Base-by-base conservation (phyloP, 2,888 invertebrate species). In the Zygaena filipendulae region DNA sequence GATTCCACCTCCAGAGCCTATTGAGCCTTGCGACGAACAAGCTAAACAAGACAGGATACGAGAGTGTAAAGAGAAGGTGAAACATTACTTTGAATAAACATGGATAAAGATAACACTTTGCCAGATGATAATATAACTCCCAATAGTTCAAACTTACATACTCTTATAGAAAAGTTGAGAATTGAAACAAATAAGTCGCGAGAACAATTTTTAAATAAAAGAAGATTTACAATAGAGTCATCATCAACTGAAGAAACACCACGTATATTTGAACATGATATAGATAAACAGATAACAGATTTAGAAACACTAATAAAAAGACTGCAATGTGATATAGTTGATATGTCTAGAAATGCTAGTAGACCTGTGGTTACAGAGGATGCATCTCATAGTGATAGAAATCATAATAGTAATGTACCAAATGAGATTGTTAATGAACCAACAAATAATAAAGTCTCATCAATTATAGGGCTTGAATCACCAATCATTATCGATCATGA, bases 231-330 rank as follows among this genome's bases (percentile, higher is more conserved):
- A 1, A 30, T 52, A 16, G 38, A 51, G 21, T 35, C 49, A 1
- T 33, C 44, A 11, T 23, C 31, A 23, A 23, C 32, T 6, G 18
- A 35, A 8, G 31, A 36, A 14, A 27, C 29, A 9, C 23, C 30
- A 3, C 29, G n/a, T n/a, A n/a, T 30, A 23, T 25, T 45, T 2
- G 38, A 42, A 8, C 30, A 35, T 11, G 39, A 54, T 28, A 51
- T 71, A 16, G 60, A 71, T 12, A 44, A 38, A 27, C 54, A 66
- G 25, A 61, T 72, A 39, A 43, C 54, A 13, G 56, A 60, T 7
- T 43, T 68, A 8, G 66, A 66, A 35, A 36, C 29, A 9, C 23
- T 53, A 6, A 64, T 68, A 1, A 53, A 43, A 27, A 52, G 35
- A 19, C 37, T 71, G 6, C 66, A 72, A 42, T 40, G 45, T 6